Percentiles rank a stretch among this genome's conserved stretches.
Evolutionary conservation across 2,888 invertebrate genomes (phyloP).

Genomic region (Chrysomela aeneicollis): DNA sequence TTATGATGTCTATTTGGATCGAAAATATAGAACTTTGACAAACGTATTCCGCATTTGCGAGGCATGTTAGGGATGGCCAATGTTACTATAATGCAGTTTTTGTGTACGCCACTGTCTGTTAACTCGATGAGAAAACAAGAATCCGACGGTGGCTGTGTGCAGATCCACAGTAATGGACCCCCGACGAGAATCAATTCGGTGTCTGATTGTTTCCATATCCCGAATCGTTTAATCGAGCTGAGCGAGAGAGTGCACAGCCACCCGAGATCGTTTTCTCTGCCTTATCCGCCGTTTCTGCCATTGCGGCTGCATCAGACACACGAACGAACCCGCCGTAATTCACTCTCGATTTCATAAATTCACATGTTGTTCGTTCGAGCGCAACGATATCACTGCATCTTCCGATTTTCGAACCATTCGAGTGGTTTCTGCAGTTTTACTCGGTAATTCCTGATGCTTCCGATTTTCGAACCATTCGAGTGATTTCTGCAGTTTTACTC

Average conservation of each 20-base stretch:
- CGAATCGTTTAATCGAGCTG: slow-evolving; percentile 60
- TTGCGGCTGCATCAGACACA: slow-evolving; percentile 56
- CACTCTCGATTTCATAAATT: slow-evolving; percentile 48
- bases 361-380: slow-evolving; percentile 22
- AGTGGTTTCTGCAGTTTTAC: neutral
- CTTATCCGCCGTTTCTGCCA: slow-evolving; percentile 10
- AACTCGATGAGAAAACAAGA: slow-evolving; percentile 47
- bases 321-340: slow-evolving; percentile 57
- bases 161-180: slow-evolving; percentile 61
- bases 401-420: neutral
- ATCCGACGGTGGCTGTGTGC: slow-evolving; percentile 44
- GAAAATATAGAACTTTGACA: too few species aligned
- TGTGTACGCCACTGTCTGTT: slow-evolving; percentile 33
- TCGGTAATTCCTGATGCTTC: too few species aligned
- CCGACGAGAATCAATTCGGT: slow-evolving; percentile 62
- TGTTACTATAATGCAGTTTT: neutral
- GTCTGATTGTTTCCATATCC: slow-evolving; percentile 61
- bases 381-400: neutral
- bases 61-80: too few species aligned
- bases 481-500: too few species aligned
- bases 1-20: too few species aligned
- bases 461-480: too few species aligned
- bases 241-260: slow-evolving; percentile 22
- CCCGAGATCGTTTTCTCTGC: slow-evolving; percentile 35
- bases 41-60: too few species aligned